Percentiles rank a stretch among this genome's conserved stretches.
Conservation (phyloP, 2,797 vertebrate genomes). For the Gymnoscopelus microlampas region DNA sequence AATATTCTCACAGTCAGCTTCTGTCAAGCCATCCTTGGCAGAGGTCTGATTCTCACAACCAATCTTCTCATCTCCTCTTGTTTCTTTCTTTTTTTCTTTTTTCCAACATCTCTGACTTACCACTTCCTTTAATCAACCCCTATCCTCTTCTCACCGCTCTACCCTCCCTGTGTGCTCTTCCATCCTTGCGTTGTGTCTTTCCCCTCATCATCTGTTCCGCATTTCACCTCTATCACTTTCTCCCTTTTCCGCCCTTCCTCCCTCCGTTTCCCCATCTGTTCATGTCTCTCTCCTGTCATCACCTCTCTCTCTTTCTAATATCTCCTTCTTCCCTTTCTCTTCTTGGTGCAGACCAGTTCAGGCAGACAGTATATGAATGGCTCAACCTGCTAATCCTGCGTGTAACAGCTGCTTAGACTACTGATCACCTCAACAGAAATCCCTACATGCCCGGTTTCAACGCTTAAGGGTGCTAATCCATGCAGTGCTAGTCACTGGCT, state of each 20-base stretch:
- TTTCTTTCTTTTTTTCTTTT: no score
- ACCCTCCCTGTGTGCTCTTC: no score
- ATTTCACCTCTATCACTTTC: slow-evolving; percentile 42
- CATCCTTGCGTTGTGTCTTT: no score
- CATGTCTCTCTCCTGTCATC: slow-evolving; percentile 35
- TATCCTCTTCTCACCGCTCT: slow-evolving; percentile 28
- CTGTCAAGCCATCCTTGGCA: slow-evolving; percentile 47
- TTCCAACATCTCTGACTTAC: no score
- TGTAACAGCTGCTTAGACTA: slow-evolving; percentile 73
- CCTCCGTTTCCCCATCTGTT: slow-evolving; percentile 29
- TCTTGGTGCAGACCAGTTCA: slow-evolving; percentile 56
- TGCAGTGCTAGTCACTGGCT: slow-evolving; percentile 56
- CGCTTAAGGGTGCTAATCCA: slow-evolving; percentile 69
- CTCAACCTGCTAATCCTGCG: slow-evolving; percentile 71
- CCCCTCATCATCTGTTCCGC: no score
- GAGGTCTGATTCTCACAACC: slow-evolving; percentile 32
- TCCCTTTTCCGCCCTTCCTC: slow-evolving; percentile 9
- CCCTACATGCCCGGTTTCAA: slow-evolving; percentile 61
- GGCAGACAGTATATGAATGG: slow-evolving; percentile 64
- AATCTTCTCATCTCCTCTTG: no score
- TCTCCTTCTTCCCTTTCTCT: slow-evolving; percentile 7
- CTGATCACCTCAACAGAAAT: slow-evolving; percentile 76
- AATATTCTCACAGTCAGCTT: slow-evolving; percentile 47
- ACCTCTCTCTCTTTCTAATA: slow-evolving; percentile 16
- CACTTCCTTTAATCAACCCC: slow-evolving; percentile 13